Evolutionary conservation across 1,140 invertebrate species (phyloP), one percentile per base, ranked within the genome.

Genomic region (Trichogramma pretiosum): DNA sequence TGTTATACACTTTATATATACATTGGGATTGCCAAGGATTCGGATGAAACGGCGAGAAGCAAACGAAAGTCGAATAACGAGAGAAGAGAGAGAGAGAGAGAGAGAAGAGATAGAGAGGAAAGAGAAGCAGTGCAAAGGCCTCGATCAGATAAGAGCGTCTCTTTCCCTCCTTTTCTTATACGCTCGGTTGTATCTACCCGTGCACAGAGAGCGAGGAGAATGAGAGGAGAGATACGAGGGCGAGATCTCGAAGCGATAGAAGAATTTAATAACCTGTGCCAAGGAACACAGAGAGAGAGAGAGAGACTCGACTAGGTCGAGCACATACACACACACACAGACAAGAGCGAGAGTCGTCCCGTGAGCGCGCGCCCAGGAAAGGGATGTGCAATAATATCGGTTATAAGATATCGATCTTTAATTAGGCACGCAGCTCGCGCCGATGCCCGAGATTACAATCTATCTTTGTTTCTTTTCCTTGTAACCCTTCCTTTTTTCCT

Each of bases 351-450:
- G 39, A 38, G 38, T 28, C 36, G 24, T n/a, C n/a, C 24, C 33
- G 49, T 50, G 50, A 53, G 36, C 30, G 44, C 21, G 41, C 36
- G 42, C 26, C 43, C 22, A 30, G 40, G 48, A 44, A 46, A 52
- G 46, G 44, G 56, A 50, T 43, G 57, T 62, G 67, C 69, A 72
- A 72, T 72, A 72, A 72, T 70, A 70, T 68, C 63, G 65, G 51
- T 48, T 65, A n/a, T n/a, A n/a, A n/a, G 69, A 72, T 72, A 72
- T 72, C 55, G 67, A 70, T 72, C 69, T 72, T 72, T 70, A 72
- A 72, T 72, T 72, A 72, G 69, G 65, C 66, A 70, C 68, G 66
- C 67, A 28, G 24, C 24, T 28, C 24, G 24, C 24, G 5, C 24
- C 24, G 24, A 28, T 5, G 5, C 47, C 46, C 52, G 47, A 52